Base-by-base conservation (phyloP, 35 echinoderm and acorn worm species). In the Diadema setosum region DNA sequence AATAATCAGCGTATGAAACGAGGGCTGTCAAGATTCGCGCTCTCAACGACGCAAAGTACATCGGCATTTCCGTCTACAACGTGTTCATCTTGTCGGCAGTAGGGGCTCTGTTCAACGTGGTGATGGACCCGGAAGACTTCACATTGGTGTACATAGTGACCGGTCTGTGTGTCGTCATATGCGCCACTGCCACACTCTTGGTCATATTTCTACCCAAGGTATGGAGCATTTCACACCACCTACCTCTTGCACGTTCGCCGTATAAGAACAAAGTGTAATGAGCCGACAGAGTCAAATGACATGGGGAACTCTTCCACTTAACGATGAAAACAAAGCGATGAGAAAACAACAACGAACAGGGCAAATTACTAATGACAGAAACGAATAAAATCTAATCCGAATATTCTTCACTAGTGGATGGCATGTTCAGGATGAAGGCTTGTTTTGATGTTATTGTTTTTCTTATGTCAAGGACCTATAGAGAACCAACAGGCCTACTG, bases 1-100 rank as follows among this genome's bases (percentile, higher is more conserved):
- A n/a, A n/a, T n/a, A n/a, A n/a, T n/a, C 63, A 85, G 90, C 90
- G 17, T 91, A 76, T 56, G 90, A 91, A 75, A 91, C 83, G 4
- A 32, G 90, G n/a, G 58, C 70, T n/a, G 90, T 91, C 4, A 86
- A 46, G 6, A 91, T 91, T 35, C 61, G 42, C 20, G 90, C 90
- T 2, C 43, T 91, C 39, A 86, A 91, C 69, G 90, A 91, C 90
- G 46, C 63, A n/a, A 91, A 86, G 56, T 78, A 86, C 35, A 86
- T 86, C 16, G 90, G 83, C 33, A 86, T 86, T 49, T 86, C 82
- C 5, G 90, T 91, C 0, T 91, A 91, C 50, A 91, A 91, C 69
- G 90, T 91, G 15, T 70, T 73, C 30, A 85, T 91, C n/a, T 30
- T 91, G 70, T 86, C 82, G 25, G n/a, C 45, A 18, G 45, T 86